These are phyloP conservation scores for Empidonax traillii DNA, from an alignment of 2,113 vertebrate genomes.

Conservation along the genomic window DNA sequence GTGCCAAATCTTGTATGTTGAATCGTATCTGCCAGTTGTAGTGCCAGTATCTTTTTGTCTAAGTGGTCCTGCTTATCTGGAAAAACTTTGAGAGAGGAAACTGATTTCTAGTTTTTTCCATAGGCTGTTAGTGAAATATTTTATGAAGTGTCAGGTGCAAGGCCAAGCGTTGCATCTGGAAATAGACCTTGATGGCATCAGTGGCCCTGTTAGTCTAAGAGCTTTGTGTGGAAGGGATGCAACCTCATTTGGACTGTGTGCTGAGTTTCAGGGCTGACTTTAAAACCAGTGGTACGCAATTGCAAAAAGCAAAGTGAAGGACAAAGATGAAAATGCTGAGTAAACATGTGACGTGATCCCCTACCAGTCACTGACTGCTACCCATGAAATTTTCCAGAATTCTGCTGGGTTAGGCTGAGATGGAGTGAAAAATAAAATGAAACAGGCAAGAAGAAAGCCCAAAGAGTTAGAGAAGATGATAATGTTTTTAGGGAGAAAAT, in stretches of 20 bases:
- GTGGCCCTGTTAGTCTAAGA: background rate
- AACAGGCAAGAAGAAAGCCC: background rate
- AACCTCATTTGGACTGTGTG: background rate
- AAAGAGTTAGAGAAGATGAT: background rate
- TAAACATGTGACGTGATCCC: background rate
- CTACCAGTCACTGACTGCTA: background rate
- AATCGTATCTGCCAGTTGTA: background rate
- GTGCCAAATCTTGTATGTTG: background rate
- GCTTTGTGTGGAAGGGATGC: background rate
- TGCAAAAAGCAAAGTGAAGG: background rate
- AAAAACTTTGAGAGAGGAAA: background rate
- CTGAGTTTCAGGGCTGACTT: background rate
- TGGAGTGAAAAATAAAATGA: background rate
- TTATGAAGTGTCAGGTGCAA: background rate
- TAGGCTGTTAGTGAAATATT: background rate
- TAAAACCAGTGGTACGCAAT: background rate
- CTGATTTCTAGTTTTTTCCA: background rate
- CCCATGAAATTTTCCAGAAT: background rate
- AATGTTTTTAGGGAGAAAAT: background rate
- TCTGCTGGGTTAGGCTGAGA: background rate
- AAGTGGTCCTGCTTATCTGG: background rate
- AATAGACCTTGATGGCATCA: background rate
- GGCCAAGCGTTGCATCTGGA: fast-evolving
- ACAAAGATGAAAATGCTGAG: background rate
- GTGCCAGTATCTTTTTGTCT: background rate